Evolutionary conservation across 1,140 invertebrate genomes (phyloP).

Genomic region (Streblospio benedicti): DNA sequence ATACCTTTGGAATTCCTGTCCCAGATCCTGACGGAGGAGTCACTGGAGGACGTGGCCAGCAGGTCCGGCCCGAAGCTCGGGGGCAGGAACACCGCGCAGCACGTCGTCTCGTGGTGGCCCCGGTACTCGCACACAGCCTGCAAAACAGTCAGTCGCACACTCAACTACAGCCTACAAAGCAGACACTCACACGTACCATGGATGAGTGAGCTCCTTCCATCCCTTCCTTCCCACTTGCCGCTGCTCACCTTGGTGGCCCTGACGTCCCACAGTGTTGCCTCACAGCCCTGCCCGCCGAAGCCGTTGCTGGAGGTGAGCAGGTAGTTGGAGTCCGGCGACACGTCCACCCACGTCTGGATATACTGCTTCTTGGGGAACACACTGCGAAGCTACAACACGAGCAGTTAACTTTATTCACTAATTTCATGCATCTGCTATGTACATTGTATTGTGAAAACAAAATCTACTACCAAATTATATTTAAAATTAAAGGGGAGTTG

Average conservation of each 20-base stretch:
- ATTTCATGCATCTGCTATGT: too few relatives aligned
- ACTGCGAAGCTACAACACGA: too few relatives aligned
- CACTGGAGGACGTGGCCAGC: constrained; percentile 34
- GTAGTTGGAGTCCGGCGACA: constrained; percentile 32
- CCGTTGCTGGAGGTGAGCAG: constrained; percentile 43
- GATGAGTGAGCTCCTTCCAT: too few relatives aligned
- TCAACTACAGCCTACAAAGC: too few relatives aligned
- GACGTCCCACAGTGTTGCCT: constrained; percentile 40
- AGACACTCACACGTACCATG: too few relatives aligned
- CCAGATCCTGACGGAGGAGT: constrained; percentile 37
- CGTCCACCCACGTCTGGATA: constrained; percentile 43
- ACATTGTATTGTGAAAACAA: too few relatives aligned
- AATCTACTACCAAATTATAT: too few relatives aligned
- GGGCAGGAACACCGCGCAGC: constrained; percentile 37
- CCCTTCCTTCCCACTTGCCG: too few relatives aligned
- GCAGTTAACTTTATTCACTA: too few relatives aligned
- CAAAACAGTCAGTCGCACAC: too few relatives aligned
- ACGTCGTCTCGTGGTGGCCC: constrained; percentile 37
- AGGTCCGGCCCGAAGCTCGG: constrained; percentile 13
- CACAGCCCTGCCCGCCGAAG: constrained; percentile 44
- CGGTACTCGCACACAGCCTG: constrained; percentile 33
- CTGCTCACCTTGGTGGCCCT: too few relatives aligned
- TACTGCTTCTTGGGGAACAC: constrained; percentile 44
- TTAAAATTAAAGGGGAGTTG: too few relatives aligned
- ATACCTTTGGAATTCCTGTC: constrained; percentile 32